Conservation (phyloP, 2,797 vertebrate species). For the Dendrocincla fuliginosa region DNA sequence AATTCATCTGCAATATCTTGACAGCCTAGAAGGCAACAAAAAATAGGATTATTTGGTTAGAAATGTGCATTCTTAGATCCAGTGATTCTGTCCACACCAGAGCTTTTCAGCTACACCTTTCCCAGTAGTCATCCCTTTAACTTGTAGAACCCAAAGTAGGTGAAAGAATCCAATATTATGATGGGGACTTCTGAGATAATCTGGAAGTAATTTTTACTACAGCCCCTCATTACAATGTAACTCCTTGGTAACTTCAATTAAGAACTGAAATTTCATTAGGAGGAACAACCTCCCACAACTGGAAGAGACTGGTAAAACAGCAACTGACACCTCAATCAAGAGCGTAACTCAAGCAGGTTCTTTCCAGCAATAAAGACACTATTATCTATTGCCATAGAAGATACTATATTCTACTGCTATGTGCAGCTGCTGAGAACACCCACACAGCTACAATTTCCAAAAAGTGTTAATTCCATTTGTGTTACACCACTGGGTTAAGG, state of each 20-base stretch:
- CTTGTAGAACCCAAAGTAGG: background rate
- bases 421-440: background rate
- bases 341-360: background rate
- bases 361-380: background rate
- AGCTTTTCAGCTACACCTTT: background rate
- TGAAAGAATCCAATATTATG: background rate
- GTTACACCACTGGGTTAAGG: background rate
- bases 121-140: background rate
- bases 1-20: slow-evolving; percentile 96
- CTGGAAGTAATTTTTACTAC: background rate
- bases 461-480: background rate
- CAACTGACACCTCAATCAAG: background rate
- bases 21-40: slow-evolving; percentile 82
- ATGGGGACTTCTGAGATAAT: background rate
- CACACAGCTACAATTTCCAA: background rate
- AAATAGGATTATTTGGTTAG: background rate
- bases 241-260: background rate
- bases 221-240: background rate
- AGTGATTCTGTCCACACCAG: background rate
- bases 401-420: background rate
- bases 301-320: slow-evolving; percentile 11
- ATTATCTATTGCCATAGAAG: background rate
- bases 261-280: background rate
- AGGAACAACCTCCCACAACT: background rate
- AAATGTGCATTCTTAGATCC: background rate